Evolutionary conservation across 2,113 vertebrate species (phyloP).

Genomic region (Tupaia tana): DNA sequence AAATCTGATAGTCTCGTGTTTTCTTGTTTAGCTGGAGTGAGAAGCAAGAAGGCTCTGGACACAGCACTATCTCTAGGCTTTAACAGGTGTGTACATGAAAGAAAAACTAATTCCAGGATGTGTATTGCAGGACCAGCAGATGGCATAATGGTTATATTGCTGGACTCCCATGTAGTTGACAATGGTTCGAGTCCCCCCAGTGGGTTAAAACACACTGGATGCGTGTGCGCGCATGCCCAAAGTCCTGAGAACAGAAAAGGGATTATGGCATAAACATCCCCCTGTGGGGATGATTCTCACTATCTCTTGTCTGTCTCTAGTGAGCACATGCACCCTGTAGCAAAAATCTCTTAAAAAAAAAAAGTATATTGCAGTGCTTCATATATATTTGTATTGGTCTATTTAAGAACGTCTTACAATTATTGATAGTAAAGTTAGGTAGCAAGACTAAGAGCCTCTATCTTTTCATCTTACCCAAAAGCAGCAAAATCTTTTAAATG

Average conservation of each 20-base stretch:
- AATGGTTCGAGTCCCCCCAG: no score
- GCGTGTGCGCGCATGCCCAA: no score
- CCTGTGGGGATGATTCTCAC: no score
- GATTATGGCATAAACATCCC: no score
- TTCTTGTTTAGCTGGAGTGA: slow-evolving; percentile 92
- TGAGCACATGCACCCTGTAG: no score
- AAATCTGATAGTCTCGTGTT: slow-evolving; percentile 91
- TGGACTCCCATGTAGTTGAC: no score
- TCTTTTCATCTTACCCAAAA: slow-evolving; percentile 38
- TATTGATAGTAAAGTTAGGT: background rate
- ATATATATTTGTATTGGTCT: background rate
- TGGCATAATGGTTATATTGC: no score
- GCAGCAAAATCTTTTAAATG: background rate
- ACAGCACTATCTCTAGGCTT: slow-evolving; percentile 91
- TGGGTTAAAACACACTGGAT: no score
- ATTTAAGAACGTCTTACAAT: slow-evolving; percentile 12
- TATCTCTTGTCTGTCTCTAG: no score
- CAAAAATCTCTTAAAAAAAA: no score
- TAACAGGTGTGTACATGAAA: slow-evolving; percentile 86
- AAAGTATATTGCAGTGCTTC: background rate
- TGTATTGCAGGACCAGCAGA: background rate
- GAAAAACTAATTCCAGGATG: background rate
- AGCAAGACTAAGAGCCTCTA: background rate
- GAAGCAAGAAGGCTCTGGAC: slow-evolving; percentile 91
- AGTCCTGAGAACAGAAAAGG: no score